A percentile compares a stretch with the other conserved stretches of the same genome.
Evolutionary conservation across 2,113 vertebrate genomes (phyloP).

Genomic region (Scytalopus superciliaris): DNA sequence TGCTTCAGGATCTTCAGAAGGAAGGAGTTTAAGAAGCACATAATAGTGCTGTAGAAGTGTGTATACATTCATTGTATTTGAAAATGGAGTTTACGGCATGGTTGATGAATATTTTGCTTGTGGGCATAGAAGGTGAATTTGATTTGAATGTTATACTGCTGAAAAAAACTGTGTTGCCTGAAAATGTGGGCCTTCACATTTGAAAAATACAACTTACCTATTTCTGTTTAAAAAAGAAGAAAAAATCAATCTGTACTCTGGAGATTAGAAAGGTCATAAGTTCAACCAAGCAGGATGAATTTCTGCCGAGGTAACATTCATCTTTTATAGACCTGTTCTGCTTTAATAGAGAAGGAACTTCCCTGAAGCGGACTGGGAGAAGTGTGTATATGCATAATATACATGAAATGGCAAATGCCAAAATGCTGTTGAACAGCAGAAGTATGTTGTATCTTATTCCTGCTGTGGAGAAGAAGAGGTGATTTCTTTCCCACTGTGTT

Average conservation of each 20-base stretch:
- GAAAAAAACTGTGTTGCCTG: background rate
- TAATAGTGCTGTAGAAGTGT: background rate
- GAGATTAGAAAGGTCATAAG: slow-evolving; percentile 30
- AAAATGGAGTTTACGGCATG: background rate
- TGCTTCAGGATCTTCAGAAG: background rate
- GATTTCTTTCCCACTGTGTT: background rate
- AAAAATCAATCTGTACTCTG: background rate
- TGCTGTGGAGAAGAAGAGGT: background rate
- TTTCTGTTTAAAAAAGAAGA: slow-evolving; percentile 4
- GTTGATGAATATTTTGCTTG: slow-evolving; percentile 28
- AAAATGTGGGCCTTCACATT: background rate
- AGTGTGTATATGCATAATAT: background rate
- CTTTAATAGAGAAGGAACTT: slow-evolving; percentile 7
- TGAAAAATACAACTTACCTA: slow-evolving; percentile 1
- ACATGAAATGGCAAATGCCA: background rate
- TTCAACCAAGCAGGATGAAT: slow-evolving; percentile 27
- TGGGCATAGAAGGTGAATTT: background rate
- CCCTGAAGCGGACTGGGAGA: background rate
- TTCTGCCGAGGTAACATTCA: slow-evolving; percentile 26
- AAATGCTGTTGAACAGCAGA: background rate
- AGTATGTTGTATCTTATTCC: background rate
- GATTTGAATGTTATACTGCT: background rate
- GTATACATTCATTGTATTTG: background rate
- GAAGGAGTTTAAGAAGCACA: background rate
- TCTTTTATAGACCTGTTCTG: background rate